These are phyloP conservation scores for Heliconius eleuchia DNA, from an alignment of 1,140 invertebrate species.

Conservation along the genomic window DNA sequence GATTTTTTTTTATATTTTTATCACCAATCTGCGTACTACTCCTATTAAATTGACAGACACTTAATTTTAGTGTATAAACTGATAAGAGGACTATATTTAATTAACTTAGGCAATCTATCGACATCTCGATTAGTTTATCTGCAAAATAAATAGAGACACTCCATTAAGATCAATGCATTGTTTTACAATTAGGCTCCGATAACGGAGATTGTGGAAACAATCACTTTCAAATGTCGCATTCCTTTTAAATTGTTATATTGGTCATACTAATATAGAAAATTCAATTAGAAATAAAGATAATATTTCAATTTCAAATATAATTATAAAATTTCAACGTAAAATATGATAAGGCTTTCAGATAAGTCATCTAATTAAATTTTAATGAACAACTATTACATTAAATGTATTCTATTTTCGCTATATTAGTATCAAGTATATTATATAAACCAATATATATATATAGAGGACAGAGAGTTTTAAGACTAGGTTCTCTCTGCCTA, in stretches of 20 bases:
- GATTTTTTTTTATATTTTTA: not conserved
- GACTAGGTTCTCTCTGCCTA: too few relatives aligned
- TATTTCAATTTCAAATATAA: too few relatives aligned
- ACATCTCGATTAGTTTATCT: not conserved
- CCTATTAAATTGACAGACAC: not conserved
- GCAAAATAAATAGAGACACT: slow-evolving; percentile 29
- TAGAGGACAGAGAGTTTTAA: too few relatives aligned
- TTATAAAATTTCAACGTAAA: too few relatives aligned
- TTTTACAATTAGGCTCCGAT: slow-evolving; percentile 32
- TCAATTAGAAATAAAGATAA: too few relatives aligned
- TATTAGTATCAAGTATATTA: too few relatives aligned
- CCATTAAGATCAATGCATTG: slow-evolving; percentile 35
- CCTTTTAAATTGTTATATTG: not conserved
- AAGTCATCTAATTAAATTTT: too few relatives aligned
- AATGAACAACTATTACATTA: too few relatives aligned
- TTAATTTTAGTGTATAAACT: not conserved
- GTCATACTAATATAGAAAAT: not conserved
- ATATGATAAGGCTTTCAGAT: too few relatives aligned
- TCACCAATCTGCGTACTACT: not conserved
- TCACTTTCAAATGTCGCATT: not conserved
- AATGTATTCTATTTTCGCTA: too few relatives aligned
- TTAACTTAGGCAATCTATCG: not conserved
- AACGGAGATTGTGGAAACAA: not conserved
- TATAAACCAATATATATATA: too few relatives aligned
- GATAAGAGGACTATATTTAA: not conserved